phyloP scores from a whole-genome alignment of 92 coral and sea anemone species.

The Porites rus region DNA sequence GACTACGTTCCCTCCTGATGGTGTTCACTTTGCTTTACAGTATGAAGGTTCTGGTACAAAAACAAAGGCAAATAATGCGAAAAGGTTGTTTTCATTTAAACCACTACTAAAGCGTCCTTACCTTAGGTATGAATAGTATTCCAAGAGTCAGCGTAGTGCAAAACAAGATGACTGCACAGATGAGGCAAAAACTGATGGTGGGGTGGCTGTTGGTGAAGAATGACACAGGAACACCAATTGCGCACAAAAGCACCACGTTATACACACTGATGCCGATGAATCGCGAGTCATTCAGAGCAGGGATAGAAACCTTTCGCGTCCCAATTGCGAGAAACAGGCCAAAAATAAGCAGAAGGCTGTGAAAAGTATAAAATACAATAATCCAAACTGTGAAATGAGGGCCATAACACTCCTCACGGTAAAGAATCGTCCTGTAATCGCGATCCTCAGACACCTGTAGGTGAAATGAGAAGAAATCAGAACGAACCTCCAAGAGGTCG shows the following conservation, averaged over 20 bases:
- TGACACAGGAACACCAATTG: conserved; percentile 87
- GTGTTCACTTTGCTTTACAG: too few relatives aligned
- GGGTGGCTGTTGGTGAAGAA: conserved; percentile 77
- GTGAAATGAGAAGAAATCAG: neutral
- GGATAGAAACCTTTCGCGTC: conserved; percentile 85
- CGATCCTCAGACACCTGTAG: conserved; percentile 78
- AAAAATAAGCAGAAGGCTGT: conserved; percentile 83
- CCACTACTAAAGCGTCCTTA: neutral
- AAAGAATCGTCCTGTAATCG: conserved; percentile 71
- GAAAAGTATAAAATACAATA: conserved; percentile 80
- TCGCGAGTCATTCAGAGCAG: conserved; percentile 89
- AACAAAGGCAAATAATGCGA: too few relatives aligned
- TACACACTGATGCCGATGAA: conserved; percentile 91
- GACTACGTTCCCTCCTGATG: too few relatives aligned
- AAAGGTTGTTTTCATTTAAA: neutral
- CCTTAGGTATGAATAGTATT: conserved; percentile 89
- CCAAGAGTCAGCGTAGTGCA: conserved; percentile 87
- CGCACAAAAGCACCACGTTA: conserved; percentile 87
- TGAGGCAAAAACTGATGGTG: conserved; percentile 73
- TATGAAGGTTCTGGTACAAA: too few relatives aligned
- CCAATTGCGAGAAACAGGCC: conserved; percentile 88
- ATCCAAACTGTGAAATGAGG: conserved; percentile 85
- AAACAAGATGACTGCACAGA: conserved; percentile 84
- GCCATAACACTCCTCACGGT: conserved; percentile 83
- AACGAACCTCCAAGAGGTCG: neutral